Evolutionary conservation across 92 coral and sea anemone species (phyloP).

Genomic region (Phenganax marumi): DNA sequence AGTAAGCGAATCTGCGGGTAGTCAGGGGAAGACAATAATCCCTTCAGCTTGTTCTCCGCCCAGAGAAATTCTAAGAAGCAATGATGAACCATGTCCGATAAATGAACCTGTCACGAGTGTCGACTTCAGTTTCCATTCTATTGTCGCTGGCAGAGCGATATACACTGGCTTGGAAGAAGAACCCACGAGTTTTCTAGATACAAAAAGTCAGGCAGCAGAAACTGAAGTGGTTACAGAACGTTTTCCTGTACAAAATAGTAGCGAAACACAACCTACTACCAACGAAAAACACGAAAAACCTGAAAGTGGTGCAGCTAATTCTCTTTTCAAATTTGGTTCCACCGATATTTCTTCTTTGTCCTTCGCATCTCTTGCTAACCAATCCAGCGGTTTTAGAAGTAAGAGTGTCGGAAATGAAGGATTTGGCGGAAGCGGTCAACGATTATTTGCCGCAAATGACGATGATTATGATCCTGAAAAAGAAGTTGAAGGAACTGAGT

Average conservation of each 20-base stretch:
- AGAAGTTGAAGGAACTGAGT: slow-evolving; percentile 79
- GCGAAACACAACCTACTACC: neutral
- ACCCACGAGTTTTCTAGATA: neutral
- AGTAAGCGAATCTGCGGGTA: neutral
- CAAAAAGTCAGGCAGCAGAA: neutral
- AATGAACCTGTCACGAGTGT: neutral
- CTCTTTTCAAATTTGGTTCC: slow-evolving; percentile 66
- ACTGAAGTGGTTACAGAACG: neutral
- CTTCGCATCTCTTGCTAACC: slow-evolving; percentile 49
- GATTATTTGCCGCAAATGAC: slow-evolving; percentile 69
- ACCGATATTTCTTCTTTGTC: slow-evolving; percentile 67
- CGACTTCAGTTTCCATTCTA: slow-evolving; percentile 8
- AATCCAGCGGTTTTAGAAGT: slow-evolving; percentile 44
- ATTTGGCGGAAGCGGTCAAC: slow-evolving; percentile 75
- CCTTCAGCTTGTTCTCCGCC: slow-evolving; percentile 11
- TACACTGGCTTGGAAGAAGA: slow-evolving; percentile 6
- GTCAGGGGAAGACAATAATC: slow-evolving; percentile 22
- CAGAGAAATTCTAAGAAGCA: slow-evolving; percentile 7
- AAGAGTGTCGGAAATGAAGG: slow-evolving; percentile 27
- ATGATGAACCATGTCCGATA: neutral
- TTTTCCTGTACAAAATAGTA: neutral
- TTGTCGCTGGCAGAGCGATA: slow-evolving; percentile 5
- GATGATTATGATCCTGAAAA: slow-evolving; percentile 60
- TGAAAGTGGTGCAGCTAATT: neutral
- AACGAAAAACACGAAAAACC: neutral